phyloP scores from a whole-genome alignment of 2,888 invertebrate species.

The Apomyelois bistriatella region DNA sequence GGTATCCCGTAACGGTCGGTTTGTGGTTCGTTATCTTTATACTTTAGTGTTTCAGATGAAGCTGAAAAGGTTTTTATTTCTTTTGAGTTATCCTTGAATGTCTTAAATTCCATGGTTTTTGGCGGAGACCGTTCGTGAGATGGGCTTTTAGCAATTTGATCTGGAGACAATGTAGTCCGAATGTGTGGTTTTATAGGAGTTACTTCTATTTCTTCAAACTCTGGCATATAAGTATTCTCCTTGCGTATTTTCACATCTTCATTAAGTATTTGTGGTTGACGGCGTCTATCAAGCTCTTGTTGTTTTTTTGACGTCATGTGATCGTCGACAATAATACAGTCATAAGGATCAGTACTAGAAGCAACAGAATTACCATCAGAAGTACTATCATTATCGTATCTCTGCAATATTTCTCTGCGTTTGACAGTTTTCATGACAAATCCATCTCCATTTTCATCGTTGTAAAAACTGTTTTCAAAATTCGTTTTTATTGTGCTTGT shows the following conservation, averaged over 20 bases:
- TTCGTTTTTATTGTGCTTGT: slow-evolving; percentile 76
- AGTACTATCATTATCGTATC: slow-evolving; percentile 83
- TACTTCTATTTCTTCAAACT: slow-evolving; percentile 75
- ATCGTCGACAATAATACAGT: slow-evolving; percentile 92
- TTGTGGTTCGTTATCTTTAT: slow-evolving; percentile 65
- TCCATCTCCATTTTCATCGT: slow-evolving; percentile 83
- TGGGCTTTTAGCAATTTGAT: slow-evolving; percentile 56
- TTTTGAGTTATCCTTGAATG: slow-evolving; percentile 73
- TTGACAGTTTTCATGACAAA: slow-evolving; percentile 86
- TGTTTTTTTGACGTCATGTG: slow-evolving; percentile 81
- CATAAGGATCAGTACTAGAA: slow-evolving; percentile 87
- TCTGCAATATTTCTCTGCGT: slow-evolving; percentile 85
- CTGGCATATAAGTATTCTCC: slow-evolving; percentile 71
- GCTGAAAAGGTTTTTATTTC: slow-evolving; percentile 75
- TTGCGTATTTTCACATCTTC: slow-evolving; percentile 64
- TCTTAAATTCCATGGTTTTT: slow-evolving; percentile 74
- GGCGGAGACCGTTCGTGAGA: slow-evolving; percentile 64
- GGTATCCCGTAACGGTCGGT: slow-evolving; percentile 71
- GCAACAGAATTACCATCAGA: slow-evolving; percentile 83
- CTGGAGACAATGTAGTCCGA: slow-evolving; percentile 62
- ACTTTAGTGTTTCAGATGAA: slow-evolving; percentile 73
- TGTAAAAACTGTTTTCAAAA: slow-evolving; percentile 83
- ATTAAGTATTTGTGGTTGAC: slow-evolving; percentile 59
- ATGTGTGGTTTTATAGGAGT: slow-evolving; percentile 72
- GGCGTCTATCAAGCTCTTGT: slow-evolving; percentile 68